Base-by-base conservation (phyloP, 2,113 vertebrate species). In the Sinocyclocheilus grahami region DNA sequence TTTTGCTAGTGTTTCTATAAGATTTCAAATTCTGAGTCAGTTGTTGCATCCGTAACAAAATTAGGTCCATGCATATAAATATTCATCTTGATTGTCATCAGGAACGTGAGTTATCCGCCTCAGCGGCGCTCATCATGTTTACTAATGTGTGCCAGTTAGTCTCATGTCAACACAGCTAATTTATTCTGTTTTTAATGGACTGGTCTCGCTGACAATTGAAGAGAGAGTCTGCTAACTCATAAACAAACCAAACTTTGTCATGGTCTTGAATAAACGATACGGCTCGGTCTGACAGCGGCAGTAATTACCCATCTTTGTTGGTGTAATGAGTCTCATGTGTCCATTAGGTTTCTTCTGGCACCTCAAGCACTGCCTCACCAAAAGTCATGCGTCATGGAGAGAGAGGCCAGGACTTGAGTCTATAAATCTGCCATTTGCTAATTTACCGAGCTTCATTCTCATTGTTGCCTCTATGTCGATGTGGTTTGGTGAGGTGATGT, bases 341-440 rank as follows among this genome's bases (percentile, higher is more conserved):
- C 88, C 58, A 22, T 48, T 86, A 89, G 88, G 92, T 91, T 92
- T 84, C 91, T 90, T 86, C 85, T 91, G 91, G 88, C 91, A 91
- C 72, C 83, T 86, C 62, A 82, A 86, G 85, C 75, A 82, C 37
- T 76, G 84, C 53, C 81, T 69, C 86, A 92, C 92, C 88, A 90
- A 72, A 91, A 89, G 55, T 67, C 89, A 91, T 93, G 86, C 83
- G 91, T 93, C 92, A 94, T 58, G 87, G 89, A 91, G 86, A 88
- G 85, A 74, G 90, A 90, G 92, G 92, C 93, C 89, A 91, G 82
- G 71, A 88, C 85, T 86, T 39, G 62, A 76, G 90, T 92, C 89
- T 48, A 91, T 93, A 93, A 93, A 92, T 87, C 90, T 92, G 91
- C 55, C 62, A 74, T 78, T 37, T 30, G 51, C 48, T 78, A 51